These are phyloP conservation scores for Drosophila arawakana DNA, from an alignment of 1,140 invertebrate genomes.

Conservation along the genomic window DNA sequence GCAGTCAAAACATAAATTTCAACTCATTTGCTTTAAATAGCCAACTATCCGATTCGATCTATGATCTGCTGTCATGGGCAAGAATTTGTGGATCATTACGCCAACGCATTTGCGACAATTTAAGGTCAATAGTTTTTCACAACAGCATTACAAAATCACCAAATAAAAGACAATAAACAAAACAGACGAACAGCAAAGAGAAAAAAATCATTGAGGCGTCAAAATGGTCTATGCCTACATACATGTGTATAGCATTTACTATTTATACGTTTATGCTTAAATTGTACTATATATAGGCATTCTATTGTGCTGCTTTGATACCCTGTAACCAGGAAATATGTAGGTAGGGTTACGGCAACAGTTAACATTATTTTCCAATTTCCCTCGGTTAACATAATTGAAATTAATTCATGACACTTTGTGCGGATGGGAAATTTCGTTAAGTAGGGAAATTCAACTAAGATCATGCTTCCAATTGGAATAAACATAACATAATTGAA, in stretches of 20 bases:
- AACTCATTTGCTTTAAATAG: slow-evolving; percentile 43
- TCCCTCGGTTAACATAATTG: not conserved
- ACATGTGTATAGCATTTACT: slow-evolving; percentile 1
- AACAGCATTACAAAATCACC: slow-evolving; percentile 16
- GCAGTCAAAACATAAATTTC: slow-evolving; percentile 40
- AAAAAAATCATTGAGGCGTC: slow-evolving; percentile 37
- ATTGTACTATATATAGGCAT: slow-evolving; percentile 36
- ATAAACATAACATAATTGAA: not conserved
- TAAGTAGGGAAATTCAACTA: too few species aligned
- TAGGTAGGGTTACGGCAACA: not conserved
- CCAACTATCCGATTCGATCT: slow-evolving; percentile 15
- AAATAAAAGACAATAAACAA: slow-evolving; percentile 4
- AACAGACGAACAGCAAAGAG: not conserved
- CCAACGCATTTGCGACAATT: slow-evolving; percentile 52
- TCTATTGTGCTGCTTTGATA: slow-evolving; percentile 30
- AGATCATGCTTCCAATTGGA: too few species aligned
- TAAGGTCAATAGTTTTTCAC: slow-evolving; percentile 53
- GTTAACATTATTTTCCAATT: not conserved
- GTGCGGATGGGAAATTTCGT: too few species aligned
- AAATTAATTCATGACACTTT: not conserved
- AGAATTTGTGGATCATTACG: slow-evolving; percentile 52
- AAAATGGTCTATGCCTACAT: slow-evolving; percentile 43
- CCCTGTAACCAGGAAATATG: slow-evolving; percentile 11
- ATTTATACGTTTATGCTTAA: not conserved
- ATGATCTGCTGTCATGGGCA: slow-evolving; percentile 23